A percentile compares a stretch with the other conserved stretches of the same genome.
These are phyloP conservation scores for Lethenteron reissneri DNA, from an alignment of 2,113 vertebrate species.

Conservation along the genomic window DNA sequence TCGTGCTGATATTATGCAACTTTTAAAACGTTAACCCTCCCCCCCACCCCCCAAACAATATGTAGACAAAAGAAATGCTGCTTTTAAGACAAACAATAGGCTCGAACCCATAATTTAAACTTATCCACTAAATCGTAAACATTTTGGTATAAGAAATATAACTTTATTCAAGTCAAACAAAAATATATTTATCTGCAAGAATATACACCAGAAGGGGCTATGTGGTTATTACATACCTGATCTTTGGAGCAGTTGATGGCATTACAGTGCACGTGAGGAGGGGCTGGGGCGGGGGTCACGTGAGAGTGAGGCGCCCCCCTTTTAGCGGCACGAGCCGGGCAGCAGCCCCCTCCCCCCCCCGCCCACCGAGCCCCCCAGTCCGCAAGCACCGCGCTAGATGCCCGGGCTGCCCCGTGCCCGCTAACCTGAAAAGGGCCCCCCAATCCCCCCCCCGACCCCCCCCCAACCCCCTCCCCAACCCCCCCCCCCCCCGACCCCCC, in stretches of 20 bases:
- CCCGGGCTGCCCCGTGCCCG: too few relatives aligned
- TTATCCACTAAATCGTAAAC: slow-evolving; percentile 6
- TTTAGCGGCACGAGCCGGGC: not conserved
- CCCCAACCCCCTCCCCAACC: too few relatives aligned
- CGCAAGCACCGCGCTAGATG: too few relatives aligned
- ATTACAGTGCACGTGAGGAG: too few relatives aligned
- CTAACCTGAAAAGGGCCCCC: too few relatives aligned
- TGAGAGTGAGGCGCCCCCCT: too few relatives aligned
- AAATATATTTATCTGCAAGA: slow-evolving; percentile 6
- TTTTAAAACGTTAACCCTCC: slow-evolving; percentile 1
- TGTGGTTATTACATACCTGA: not conserved
- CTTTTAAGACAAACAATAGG: not conserved
- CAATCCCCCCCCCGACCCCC: too few relatives aligned
- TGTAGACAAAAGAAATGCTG: not conserved
- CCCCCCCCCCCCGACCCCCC: too few relatives aligned
- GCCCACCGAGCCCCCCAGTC: too few relatives aligned
- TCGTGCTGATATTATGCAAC: not conserved
- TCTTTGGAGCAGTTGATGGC: too few relatives aligned
- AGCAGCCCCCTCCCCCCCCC: too few relatives aligned
- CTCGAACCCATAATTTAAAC: slow-evolving; percentile 2
- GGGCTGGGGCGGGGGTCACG: too few relatives aligned
- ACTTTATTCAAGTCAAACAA: slow-evolving; percentile 6
- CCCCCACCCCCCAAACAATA: not conserved
- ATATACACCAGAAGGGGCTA: slow-evolving; percentile 3
- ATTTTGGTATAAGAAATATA: slow-evolving; percentile 6